Base-by-base conservation (phyloP, 1,140 invertebrate genomes). In the Anadara kagoshimensis region DNA sequence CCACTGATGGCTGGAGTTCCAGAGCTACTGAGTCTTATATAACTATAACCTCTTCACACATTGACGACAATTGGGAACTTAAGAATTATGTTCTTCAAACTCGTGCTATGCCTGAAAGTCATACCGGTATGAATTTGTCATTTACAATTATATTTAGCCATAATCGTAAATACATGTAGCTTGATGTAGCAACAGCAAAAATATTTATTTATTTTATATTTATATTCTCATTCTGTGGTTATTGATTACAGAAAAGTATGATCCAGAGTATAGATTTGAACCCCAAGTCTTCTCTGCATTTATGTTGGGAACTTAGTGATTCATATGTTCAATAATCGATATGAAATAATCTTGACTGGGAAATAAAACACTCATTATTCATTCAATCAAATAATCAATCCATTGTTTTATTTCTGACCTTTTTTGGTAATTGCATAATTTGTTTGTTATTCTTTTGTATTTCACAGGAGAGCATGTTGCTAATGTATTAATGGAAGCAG, bases 401-500 rank as follows among this genome's bases (percentile, higher is more conserved):
- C 41, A 36, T 36, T 36, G 10, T 36, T 16, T 36, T 36, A 61
- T 61, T 36, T 22, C 16, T 16, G 41, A 16, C 10, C 18, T 43
- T 61, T 61, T 61, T 18, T 10, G 22, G 26, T 14, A 36, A 36
- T 18, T 36, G 12, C 10, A 14, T 43, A 61, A 36, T 16, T 16
- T 36, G n/a, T n/a, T n/a, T n/a, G n/a, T n/a, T n/a, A n/a, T n/a
- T n/a, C n/a, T n/a, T n/a, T n/a, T n/a, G n/a, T n/a, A n/a, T n/a
- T n/a, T n/a, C 66, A 18, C 56, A 65, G 68, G 66, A 20, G 44
- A 63, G 26, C 66, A 76, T 61, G 61, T 76, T 54, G 74, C 64
- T 14, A 41, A 58, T 12, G 53, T 73, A 11, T 20, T 76, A 14
- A 36, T 41, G 18, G 44, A 72, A 14, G 69, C 69, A 14, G 16